phyloP scores from a whole-genome alignment of 2,888 invertebrate species.

The Troides oblongomaculatus region DNA sequence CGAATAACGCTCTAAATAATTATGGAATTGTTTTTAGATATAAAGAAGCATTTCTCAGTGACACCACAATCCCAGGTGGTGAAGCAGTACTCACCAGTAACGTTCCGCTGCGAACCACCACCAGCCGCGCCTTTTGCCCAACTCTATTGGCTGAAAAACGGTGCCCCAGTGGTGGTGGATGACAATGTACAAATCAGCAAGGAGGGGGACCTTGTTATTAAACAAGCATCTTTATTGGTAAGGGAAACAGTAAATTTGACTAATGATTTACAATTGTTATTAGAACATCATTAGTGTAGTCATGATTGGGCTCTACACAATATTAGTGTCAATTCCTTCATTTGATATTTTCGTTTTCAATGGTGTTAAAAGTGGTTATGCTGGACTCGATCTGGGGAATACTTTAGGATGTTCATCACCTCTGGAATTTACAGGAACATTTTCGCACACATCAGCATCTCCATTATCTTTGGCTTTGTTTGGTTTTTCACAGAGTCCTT shows the following conservation, averaged over 20 bases:
- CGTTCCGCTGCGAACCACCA: conserved; percentile 93
- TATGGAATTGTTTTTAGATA: conserved; percentile 77
- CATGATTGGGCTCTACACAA: no score
- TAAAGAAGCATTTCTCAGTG: conserved; percentile 93
- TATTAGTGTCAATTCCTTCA: no score
- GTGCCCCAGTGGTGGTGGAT: conserved; percentile 82
- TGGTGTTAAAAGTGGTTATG: no score
- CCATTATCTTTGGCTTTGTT: no score
- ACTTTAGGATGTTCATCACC: no score
- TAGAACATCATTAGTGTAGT: no score
- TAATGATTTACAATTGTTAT: no score
- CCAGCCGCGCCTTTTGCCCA: conserved; percentile 92
- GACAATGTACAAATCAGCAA: conserved; percentile 87
- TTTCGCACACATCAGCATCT: no score
- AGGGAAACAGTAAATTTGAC: conserved; percentile 32
- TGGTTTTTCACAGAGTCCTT: no score
- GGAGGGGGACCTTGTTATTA: conserved; percentile 91
- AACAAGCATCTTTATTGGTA: conserved; percentile 88
- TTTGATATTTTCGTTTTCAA: no score
- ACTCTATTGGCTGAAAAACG: conserved; percentile 92
- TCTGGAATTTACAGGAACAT: no score
- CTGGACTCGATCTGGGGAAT: no score
- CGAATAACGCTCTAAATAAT: neutral
- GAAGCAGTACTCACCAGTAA: conserved; percentile 90
- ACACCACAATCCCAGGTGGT: conserved; percentile 92